Evolutionary conservation across 92 coral and sea anemone genomes (phyloP).

Genomic region (Actinostola sp.): DNA sequence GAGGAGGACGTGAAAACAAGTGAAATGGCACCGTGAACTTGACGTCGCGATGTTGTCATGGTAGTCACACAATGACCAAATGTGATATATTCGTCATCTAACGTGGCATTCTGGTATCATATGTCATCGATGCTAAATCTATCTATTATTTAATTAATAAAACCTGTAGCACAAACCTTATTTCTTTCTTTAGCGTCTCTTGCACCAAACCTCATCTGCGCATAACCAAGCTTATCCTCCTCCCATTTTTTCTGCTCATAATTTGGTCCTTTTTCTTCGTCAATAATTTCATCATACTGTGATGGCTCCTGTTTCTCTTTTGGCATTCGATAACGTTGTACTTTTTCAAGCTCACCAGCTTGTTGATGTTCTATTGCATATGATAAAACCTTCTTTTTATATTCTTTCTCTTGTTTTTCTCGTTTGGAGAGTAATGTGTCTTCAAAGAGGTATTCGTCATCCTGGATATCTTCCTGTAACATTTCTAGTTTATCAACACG

Average conservation of each 20-base stretch:
- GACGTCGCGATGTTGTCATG: no score
- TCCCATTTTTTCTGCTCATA: conserved; percentile 99
- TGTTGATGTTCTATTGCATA: conserved; percentile 84
- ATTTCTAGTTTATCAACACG: conserved; percentile 90
- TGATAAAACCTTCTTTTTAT: conserved; percentile 83
- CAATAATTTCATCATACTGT: conserved; percentile 87
- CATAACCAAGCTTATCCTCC: conserved; percentile 94
- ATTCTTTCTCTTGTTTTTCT: conserved; percentile 80
- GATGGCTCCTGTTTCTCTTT: conserved; percentile 90
- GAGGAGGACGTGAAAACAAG: no score
- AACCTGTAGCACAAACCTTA: conserved; percentile 51
- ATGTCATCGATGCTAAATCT: neutral
- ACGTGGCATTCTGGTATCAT: no score
- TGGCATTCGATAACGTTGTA: conserved; percentile 88
- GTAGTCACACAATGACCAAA: no score
- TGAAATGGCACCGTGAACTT: no score
- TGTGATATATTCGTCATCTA: no score
- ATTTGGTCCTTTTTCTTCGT: conserved; percentile 93
- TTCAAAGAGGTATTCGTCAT: conserved; percentile 93
- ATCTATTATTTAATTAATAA: neutral
- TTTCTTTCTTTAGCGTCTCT: conserved; percentile 94
- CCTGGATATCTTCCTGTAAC: conserved; percentile 88
- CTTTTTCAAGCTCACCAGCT: conserved; percentile 90
- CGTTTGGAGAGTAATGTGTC: conserved; percentile 61
- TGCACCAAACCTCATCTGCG: conserved; percentile 98